Evolutionary conservation across 2,113 vertebrate species (phyloP).

Genomic region (Scopus umbretta): DNA sequence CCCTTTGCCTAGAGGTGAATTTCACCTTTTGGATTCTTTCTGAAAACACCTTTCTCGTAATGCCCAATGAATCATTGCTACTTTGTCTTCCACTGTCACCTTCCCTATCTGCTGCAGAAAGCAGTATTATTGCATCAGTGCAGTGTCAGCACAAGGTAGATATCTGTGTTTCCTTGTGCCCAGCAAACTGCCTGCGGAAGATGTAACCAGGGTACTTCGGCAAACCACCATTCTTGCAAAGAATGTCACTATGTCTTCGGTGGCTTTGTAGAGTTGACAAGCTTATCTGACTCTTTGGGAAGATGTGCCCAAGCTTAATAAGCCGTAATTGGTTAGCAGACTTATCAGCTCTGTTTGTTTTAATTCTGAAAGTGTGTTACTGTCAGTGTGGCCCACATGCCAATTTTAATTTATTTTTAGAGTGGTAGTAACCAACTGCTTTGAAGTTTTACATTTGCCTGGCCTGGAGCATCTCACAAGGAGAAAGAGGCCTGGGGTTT

Average conservation of each 20-base stretch:
- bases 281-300: neutral
- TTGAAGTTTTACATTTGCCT: neutral
- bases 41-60: neutral
- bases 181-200: neutral
- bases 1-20: neutral
- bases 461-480: neutral
- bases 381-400: neutral
- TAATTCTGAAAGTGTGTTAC: neutral
- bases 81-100: neutral
- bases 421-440: neutral
- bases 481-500: neutral
- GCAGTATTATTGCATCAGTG: neutral
- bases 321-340: neutral
- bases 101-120: neutral
- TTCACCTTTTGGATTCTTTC: neutral
- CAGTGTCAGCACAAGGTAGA: neutral
- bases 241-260: neutral
- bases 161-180: neutral
- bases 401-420: neutral
- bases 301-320: neutral
- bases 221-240: neutral
- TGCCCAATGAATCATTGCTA: neutral
- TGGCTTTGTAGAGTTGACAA: neutral
- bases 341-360: neutral
- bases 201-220: neutral